Evolutionary conservation across 2,797 vertebrate genomes (phyloP).

Genomic region (Sebastes hubbsi): DNA sequence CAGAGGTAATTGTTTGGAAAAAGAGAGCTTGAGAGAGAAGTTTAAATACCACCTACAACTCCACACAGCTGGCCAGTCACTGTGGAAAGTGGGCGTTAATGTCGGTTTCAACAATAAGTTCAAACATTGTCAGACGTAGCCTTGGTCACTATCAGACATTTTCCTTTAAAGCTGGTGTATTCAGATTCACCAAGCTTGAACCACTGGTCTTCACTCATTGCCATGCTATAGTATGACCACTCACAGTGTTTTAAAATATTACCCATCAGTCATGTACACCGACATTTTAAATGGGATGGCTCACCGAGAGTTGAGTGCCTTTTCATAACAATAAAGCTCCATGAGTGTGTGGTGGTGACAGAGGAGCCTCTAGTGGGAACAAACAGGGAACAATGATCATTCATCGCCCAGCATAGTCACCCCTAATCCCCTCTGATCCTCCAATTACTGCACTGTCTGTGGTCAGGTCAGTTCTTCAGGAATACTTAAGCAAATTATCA

Average conservation of each 20-base stretch:
- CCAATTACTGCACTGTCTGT: constrained; percentile 24
- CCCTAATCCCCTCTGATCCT: constrained; percentile 51
- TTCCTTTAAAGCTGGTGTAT: too few relatives aligned
- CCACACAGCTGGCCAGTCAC: background rate
- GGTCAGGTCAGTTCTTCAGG: constrained; percentile 29
- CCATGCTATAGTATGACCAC: background rate
- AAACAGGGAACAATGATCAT: constrained; percentile 12
- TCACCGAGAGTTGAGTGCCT: background rate
- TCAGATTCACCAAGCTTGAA: background rate
- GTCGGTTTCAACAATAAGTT: background rate
- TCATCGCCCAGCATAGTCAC: constrained; percentile 22
- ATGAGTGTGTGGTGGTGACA: constrained; percentile 56
- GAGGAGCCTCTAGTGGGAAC: background rate
- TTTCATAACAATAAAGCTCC: background rate
- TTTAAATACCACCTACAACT: background rate
- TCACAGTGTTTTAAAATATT: background rate
- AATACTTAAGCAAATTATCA: constrained; percentile 49
- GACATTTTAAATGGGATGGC: background rate
- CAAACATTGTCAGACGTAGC: too few relatives aligned
- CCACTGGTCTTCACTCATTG: background rate
- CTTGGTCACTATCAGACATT: too few relatives aligned
- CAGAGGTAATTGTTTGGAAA: background rate
- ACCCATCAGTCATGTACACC: background rate
- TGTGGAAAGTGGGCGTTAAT: background rate
- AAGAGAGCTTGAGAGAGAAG: background rate